Evolutionary conservation across 2,113 vertebrate genomes (phyloP), one percentile per base, ranked within the genome.

Genomic region (Antechinus flavipes): DNA sequence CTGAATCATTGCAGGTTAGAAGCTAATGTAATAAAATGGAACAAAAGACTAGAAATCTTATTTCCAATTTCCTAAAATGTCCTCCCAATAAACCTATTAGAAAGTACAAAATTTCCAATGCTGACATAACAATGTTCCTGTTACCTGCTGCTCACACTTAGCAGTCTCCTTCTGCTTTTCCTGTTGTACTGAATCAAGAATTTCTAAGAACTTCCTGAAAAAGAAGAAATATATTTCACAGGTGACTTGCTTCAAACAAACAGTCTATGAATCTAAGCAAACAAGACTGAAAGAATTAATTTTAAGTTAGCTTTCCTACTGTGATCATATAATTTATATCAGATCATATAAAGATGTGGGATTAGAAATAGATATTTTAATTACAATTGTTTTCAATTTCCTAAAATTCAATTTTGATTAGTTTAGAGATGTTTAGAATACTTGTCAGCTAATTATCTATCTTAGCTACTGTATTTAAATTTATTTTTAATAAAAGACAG

Each of bases 121-220:
- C 90, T 92, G 90, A 23, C 95, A 1, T 90, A 91, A 42, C 35
- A 2, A 89, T 42, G 68, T 90, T 19, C 49, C 56, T 24, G 22
- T 97, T 97, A 99, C 99, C 99, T 99, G 99, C 76, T 99, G 99
- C 68, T 99, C 99, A 95, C 97, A 98, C 91, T 93, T 98, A 92
- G 97, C 61, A 52, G 99, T 98, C 54, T 99, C 99, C 1, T 98
- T 98, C 95, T 99, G 99, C 97, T 99, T 99, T 96, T 99, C 99
- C 92, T 99, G 98, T 22, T 98, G 97, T 9, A 98, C 92, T 95
- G 99, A 99, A 97, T 99, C 99, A 96, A 99, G 96, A 58, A 99
- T 97, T 97, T 99, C 99, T 96, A 99, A 94, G 91, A 99, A 99
- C 95, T 99, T 99, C 97, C 99, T 99, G 91, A 23, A 98, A 76